Conservation (phyloP, 2,113 vertebrate genomes). For the Salvelinus namaycush region DNA sequence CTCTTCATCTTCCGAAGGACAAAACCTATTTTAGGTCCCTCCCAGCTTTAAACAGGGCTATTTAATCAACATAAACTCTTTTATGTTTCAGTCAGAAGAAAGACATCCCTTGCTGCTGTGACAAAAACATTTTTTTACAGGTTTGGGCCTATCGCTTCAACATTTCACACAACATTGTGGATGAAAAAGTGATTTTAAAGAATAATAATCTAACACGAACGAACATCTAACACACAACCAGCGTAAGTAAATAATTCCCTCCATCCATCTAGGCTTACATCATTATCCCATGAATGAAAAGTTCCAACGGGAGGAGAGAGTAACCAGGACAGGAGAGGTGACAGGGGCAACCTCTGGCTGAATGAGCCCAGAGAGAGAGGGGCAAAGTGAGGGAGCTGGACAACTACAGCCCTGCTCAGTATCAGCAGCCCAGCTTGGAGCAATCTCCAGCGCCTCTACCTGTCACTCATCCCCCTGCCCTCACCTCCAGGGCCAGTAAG, state of each 20-base stretch:
- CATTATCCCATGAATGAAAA: background rate
- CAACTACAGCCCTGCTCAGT: conserved; percentile 56
- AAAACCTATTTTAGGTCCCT: background rate
- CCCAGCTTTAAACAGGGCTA: background rate
- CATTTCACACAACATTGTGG: background rate
- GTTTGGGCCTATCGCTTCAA: background rate
- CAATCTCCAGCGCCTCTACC: conserved; percentile 55
- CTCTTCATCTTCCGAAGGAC: background rate
- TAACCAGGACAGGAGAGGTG: background rate
- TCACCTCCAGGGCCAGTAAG: conserved; percentile 32
- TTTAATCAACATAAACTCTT: background rate
- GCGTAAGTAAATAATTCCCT: background rate
- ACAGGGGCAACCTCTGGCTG: conserved; percentile 3
- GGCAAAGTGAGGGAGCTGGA: conserved; percentile 35
- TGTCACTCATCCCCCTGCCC: conserved; percentile 49
- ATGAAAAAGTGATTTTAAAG: background rate
- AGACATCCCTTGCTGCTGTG: background rate
- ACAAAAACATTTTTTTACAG: background rate
- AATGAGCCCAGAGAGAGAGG: conserved; percentile 9
- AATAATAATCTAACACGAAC: background rate
- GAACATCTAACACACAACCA: background rate
- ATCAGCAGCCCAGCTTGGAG: conserved; percentile 65
- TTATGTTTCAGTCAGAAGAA: background rate
- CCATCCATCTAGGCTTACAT: background rate
- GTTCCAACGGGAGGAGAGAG: background rate